These are phyloP conservation scores for Pampus argenteus DNA, from an alignment of 2,797 vertebrate species.

Conservation along the genomic window DNA sequence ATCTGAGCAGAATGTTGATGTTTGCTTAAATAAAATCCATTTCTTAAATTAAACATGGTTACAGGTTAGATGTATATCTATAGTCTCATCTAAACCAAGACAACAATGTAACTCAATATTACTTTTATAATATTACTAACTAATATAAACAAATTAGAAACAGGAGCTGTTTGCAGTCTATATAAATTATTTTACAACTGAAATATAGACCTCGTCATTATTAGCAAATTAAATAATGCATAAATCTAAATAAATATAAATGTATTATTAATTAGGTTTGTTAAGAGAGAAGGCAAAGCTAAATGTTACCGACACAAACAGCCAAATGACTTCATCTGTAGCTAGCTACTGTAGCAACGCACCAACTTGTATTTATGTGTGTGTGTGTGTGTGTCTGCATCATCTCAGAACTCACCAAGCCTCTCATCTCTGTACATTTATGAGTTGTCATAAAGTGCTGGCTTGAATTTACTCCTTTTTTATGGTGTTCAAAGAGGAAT, in stretches of 20 bases:
- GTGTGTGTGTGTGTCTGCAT: no score
- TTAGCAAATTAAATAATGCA: background rate
- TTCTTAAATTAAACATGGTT: background rate
- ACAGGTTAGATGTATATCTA: background rate
- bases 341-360: no score
- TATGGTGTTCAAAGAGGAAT: background rate
- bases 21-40: no score
- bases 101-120: background rate
- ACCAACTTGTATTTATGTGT: no score
- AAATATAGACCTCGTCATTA: background rate
- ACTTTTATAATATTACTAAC: background rate
- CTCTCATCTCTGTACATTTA: background rate
- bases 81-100: background rate
- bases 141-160: background rate
- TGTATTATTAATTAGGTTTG: no score
- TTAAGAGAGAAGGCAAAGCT: background rate
- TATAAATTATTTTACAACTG: background rate
- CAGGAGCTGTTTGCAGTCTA: background rate
- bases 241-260: no score
- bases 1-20: no score
- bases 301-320: background rate
- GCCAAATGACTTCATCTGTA: background rate
- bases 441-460: background rate
- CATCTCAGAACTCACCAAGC: no score
- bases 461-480: background rate